Evolutionary conservation across 2,888 invertebrate genomes (phyloP).

Genomic region (Nysson spinosus): DNA sequence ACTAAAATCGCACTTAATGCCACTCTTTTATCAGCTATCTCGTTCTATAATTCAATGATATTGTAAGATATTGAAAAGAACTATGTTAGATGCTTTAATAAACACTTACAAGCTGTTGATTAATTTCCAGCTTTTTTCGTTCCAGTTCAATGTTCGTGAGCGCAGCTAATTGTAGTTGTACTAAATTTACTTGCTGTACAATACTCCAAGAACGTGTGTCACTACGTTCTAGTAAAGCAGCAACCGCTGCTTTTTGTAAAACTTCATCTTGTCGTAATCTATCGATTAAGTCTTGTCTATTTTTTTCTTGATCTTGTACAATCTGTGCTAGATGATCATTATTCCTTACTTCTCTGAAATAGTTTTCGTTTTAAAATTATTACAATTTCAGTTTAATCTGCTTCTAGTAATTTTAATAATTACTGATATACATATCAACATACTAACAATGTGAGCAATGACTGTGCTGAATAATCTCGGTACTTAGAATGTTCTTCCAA

Average conservation of each 20-base stretch:
- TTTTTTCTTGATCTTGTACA: conserved; percentile 82
- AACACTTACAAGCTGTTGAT: conserved; percentile 82
- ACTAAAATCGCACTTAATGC: conserved; percentile 84
- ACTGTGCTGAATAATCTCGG: conserved; percentile 79
- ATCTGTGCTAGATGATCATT: conserved; percentile 81
- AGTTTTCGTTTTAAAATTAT: not conserved
- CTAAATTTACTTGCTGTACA: conserved; percentile 85
- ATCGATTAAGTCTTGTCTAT: conserved; percentile 81
- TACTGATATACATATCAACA: conserved; percentile 4
- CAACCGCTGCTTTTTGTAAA: conserved; percentile 85
- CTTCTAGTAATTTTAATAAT: too few species aligned
- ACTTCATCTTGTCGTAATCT: conserved; percentile 84
- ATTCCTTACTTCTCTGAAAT: conserved; percentile 81
- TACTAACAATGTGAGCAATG: conserved; percentile 83
- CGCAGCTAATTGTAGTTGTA: conserved; percentile 85
- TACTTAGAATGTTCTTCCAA: conserved; percentile 82
- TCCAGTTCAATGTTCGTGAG: conserved; percentile 87
- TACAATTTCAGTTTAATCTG: conserved; percentile 8
- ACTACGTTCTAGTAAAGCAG: conserved; percentile 84
- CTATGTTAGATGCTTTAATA: conserved; percentile 6
- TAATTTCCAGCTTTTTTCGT: conserved; percentile 82
- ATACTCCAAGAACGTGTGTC: conserved; percentile 88
- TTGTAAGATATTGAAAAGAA: not conserved
- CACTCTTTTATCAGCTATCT: conserved; percentile 83
- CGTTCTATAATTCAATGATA: conserved; percentile 78